Percentiles rank a stretch among this genome's conserved stretches.
Evolutionary conservation across 2,888 invertebrate genomes (phyloP).

Genomic region (Plebejus anna): DNA sequence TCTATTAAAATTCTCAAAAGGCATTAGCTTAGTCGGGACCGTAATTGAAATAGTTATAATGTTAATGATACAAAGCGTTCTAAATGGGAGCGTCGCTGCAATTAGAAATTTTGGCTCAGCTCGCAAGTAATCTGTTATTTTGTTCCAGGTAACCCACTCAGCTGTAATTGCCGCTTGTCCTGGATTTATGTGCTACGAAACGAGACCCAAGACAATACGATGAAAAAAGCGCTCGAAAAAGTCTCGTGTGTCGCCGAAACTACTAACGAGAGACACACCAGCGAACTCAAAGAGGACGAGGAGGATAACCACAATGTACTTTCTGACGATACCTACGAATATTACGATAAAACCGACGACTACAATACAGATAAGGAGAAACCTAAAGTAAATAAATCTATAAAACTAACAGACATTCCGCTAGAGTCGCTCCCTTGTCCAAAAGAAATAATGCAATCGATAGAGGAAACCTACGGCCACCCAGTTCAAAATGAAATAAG

Average conservation of each 20-base stretch:
- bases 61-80: conserved; percentile 34
- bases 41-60: conserved; percentile 22
- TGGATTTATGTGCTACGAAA: conserved; percentile 89
- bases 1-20: conserved; percentile 38
- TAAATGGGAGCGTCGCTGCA: conserved; percentile 34
- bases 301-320: conserved; percentile 51
- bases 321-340: conserved; percentile 64
- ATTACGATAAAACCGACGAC: conserved; percentile 65
- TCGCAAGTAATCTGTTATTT: conserved; percentile 39
- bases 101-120: conserved; percentile 35
- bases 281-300: conserved; percentile 52
- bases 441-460: conserved; percentile 66
- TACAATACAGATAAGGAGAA: conserved; percentile 55
- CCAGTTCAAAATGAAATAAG: conserved; percentile 73
- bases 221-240: conserved; percentile 85
- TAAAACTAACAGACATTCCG: conserved; percentile 64
- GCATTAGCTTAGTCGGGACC: not conserved
- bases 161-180: conserved; percentile 89
- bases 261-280: conserved; percentile 53
- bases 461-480: conserved; percentile 68
- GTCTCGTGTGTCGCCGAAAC: conserved; percentile 84
- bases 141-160: conserved; percentile 87
- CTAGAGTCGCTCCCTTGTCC: conserved; percentile 69
- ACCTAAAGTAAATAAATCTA: conserved; percentile 52
- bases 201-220: conserved; percentile 84